These are phyloP conservation scores for Pyxicephalus adspersus DNA, from an alignment of 2,113 vertebrate species.

Conservation along the genomic window DNA sequence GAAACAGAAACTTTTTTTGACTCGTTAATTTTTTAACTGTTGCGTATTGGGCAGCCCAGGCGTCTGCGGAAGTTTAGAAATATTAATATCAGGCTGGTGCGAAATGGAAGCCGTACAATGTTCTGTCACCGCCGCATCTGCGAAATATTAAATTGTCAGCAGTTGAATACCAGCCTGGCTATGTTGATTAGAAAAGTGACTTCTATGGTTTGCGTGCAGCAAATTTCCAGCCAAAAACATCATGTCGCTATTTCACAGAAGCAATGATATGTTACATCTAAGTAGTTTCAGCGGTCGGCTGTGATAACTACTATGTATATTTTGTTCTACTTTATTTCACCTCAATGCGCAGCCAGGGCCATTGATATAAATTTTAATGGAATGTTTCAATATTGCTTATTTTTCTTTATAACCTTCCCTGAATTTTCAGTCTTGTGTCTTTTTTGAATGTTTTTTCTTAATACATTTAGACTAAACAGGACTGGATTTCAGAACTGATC, in stretches of 20 bases:
- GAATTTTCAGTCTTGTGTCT: not conserved
- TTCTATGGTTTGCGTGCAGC: not conserved
- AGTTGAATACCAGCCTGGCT: conserved; percentile 30
- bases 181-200: conserved; percentile 32
- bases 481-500: not conserved
- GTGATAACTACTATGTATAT: not conserved
- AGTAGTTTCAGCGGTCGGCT: conserved; percentile 20
- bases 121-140: conserved; percentile 35
- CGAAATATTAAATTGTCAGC: conserved; percentile 50
- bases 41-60: not conserved
- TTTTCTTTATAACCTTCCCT: conserved; percentile 19
- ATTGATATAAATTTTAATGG: conserved; percentile 11
- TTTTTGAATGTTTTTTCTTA: not conserved
- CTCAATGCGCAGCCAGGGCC: not conserved
- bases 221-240: conserved; percentile 37
- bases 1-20: not conserved
- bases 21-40: not conserved
- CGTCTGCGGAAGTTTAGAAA: conserved; percentile 23
- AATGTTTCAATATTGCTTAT: conserved; percentile 5
- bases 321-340: conserved; percentile 21
- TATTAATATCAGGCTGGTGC: conserved; percentile 10
- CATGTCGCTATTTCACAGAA: conserved; percentile 40
- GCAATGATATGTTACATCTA: conserved; percentile 27
- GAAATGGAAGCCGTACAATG: conserved; percentile 8
- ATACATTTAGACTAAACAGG: not conserved